A percentile compares a stretch with the other conserved stretches of the same genome.
phyloP scores from a whole-genome alignment of 2,113 vertebrate genomes.

The Bubo blakistoni region DNA sequence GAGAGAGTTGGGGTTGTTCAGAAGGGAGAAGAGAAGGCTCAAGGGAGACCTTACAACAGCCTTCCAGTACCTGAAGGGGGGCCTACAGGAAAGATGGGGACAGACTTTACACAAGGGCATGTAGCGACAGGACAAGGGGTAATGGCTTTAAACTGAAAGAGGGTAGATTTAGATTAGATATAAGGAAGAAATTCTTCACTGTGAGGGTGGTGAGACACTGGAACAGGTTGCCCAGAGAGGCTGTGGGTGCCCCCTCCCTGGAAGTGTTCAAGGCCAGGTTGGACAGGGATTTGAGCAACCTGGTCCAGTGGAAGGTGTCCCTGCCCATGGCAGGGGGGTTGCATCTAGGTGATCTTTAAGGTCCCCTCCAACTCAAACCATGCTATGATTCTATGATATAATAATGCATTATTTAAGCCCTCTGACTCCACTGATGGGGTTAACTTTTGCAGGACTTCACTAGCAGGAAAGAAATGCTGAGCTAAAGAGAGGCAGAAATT shows the following conservation, averaged over 20 bases:
- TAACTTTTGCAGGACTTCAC: neutral
- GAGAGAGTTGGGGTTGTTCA: neutral
- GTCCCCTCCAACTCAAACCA: neutral
- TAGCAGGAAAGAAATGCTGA: neutral
- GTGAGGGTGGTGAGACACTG: neutral
- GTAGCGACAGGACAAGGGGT: neutral
- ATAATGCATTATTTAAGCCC: neutral
- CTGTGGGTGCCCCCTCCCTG: neutral
- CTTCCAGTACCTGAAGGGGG: neutral
- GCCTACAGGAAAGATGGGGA: neutral
- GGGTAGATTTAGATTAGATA: neutral
- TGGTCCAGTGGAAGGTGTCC: neutral
- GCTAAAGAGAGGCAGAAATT: neutral
- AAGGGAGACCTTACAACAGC: neutral
- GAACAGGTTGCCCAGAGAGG: neutral
- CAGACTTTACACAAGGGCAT: neutral
- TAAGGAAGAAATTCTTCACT: neutral
- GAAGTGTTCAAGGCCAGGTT: neutral
- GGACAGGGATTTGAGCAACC: neutral
- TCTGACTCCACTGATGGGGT: neutral
- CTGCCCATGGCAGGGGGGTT: neutral
- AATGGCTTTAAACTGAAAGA: neutral
- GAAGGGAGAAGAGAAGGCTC: neutral
- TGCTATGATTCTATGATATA: neutral
- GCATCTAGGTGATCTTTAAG: neutral